phyloP scores from a whole-genome alignment of 2,888 invertebrate genomes.

The Leptogaster cylindrica region DNA sequence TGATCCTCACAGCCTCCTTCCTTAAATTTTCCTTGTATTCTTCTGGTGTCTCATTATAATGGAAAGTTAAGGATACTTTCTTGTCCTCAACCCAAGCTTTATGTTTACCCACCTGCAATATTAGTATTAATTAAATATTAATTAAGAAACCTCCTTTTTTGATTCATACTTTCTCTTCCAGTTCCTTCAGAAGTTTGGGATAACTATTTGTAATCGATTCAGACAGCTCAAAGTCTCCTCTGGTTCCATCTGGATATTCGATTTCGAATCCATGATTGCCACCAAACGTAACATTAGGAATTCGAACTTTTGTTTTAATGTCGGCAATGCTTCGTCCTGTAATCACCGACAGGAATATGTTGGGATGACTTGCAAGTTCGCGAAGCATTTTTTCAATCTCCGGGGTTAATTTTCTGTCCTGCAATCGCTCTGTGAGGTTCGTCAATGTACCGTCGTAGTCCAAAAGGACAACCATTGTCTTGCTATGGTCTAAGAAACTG shows the following conservation, averaged over 20 bases:
- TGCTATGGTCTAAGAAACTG: constrained; percentile 64
- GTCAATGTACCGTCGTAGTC: constrained; percentile 80
- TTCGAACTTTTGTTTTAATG: constrained; percentile 70
- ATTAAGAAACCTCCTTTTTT: neutral
- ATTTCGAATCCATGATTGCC: constrained; percentile 80
- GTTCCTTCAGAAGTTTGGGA: constrained; percentile 66
- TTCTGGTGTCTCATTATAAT: constrained; percentile 72
- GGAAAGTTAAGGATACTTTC: constrained; percentile 73
- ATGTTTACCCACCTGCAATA: constrained; percentile 65
- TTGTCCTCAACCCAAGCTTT: constrained; percentile 82
- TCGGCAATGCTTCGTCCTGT: constrained; percentile 75
- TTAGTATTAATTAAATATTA: neutral
- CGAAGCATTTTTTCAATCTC: constrained; percentile 71
- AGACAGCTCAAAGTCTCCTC: constrained; percentile 75
- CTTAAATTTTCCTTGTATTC: constrained; percentile 65
- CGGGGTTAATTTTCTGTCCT: constrained; percentile 70
- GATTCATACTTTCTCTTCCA: constrained; percentile 66
- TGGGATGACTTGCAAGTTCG: constrained; percentile 69
- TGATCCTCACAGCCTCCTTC: constrained; percentile 67
- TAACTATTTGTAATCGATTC: constrained; percentile 70
- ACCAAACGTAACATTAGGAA: constrained; percentile 69
- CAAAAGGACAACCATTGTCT: constrained; percentile 71
- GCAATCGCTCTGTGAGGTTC: constrained; percentile 74
- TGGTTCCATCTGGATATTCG: constrained; percentile 74
- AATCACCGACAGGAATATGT: constrained; percentile 74